Conservation (phyloP, 2,797 vertebrate species). For the Enteromius viviparus region DNA sequence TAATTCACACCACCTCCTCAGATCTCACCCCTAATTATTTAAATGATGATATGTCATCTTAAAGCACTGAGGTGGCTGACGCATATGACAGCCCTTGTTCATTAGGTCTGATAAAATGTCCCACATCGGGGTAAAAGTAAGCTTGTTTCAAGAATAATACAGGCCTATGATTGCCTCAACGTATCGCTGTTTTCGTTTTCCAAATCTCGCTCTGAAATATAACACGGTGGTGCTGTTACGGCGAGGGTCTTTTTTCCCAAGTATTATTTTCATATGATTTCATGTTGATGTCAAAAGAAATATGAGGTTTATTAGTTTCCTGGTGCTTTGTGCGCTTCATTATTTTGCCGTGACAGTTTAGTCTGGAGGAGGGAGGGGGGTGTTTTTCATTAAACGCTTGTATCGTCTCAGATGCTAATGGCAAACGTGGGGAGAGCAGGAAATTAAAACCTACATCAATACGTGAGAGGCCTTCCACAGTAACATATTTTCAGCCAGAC, state of each 20-base stretch:
- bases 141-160: conserved; percentile 31
- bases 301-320: conserved; percentile 63
- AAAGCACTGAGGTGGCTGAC: conserved; percentile 41
- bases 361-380: conserved; percentile 33
- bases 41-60: conserved; percentile 47
- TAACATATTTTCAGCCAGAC: conserved; percentile 41
- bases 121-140: conserved; percentile 21
- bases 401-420: conserved; percentile 57
- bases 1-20: conserved; percentile 50
- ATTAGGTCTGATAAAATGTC: conserved; percentile 42
- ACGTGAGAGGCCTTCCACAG: conserved; percentile 61
- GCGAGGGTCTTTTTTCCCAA: conserved; percentile 4
- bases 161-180: conserved; percentile 1
- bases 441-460: conserved; percentile 74
- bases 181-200: neutral
- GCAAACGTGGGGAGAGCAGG: conserved; percentile 64
- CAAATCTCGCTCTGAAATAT: neutral
- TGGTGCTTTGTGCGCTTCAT: conserved; percentile 65
- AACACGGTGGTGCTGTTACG: neutral
- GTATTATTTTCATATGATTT: conserved; percentile 62
- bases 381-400: conserved; percentile 55
- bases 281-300: conserved; percentile 58
- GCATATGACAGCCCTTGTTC: conserved; percentile 33
- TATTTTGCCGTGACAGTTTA: conserved; percentile 69
- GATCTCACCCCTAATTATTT: conserved; percentile 26